Evolutionary conservation across 1,140 invertebrate genomes (phyloP).

Genomic region (Andricus grossulariae): DNA sequence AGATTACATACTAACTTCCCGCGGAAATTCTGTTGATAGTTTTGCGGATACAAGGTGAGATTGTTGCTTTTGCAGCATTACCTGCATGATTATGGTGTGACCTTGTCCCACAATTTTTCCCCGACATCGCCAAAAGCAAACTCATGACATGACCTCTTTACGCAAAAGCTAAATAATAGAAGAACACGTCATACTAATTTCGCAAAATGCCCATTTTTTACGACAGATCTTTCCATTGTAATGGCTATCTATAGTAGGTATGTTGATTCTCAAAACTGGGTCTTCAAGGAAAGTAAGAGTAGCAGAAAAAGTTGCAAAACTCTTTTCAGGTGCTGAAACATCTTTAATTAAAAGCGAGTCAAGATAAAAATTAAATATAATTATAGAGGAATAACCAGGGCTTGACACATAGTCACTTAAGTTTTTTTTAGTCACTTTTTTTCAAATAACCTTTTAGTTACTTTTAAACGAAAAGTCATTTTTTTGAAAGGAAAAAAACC

Average conservation of each 20-base stretch:
- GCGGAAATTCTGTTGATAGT: neutral
- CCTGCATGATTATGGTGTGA: slow-evolving; percentile 6
- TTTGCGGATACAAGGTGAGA: neutral
- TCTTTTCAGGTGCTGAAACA: neutral
- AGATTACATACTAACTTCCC: neutral
- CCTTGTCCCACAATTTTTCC: slow-evolving; percentile 16
- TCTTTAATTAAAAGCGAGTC: neutral
- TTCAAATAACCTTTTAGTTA: too few species aligned
- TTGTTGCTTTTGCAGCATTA: neutral
- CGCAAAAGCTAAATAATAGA: neutral
- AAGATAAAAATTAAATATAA: too few species aligned
- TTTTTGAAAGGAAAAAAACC: too few species aligned
- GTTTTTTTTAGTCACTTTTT: too few species aligned
- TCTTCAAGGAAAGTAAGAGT: neutral
- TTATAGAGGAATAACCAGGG: too few species aligned
- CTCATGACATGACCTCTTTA: slow-evolving; percentile 16
- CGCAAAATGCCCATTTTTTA: neutral
- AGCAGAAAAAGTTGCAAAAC: neutral
- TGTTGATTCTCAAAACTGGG: neutral
- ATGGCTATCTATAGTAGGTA: neutral
- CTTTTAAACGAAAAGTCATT: too few species aligned
- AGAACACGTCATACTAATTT: slow-evolving; percentile 7
- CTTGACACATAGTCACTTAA: too few species aligned
- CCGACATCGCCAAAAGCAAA: slow-evolving; percentile 15
- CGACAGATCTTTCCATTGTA: neutral